Evolutionary conservation across 2,113 vertebrate species (phyloP), one percentile per base, ranked within the genome.

Genomic region (Ptilonorhynchus violaceus): DNA sequence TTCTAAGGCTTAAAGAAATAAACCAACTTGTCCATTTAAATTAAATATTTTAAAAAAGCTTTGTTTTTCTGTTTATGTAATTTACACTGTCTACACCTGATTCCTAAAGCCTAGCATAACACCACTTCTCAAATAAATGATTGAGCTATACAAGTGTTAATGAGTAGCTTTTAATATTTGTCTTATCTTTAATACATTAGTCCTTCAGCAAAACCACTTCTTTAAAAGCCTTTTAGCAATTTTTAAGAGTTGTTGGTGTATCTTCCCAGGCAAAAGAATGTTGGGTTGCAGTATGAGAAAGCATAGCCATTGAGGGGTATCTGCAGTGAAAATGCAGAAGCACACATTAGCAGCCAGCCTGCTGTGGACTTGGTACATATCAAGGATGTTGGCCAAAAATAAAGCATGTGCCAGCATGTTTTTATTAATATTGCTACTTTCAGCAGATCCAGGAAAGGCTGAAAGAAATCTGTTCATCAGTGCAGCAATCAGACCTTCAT

Each of bases 1-100:
- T 92, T 75, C 41, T 64, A 93, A 42, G 20, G 28, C 59, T 82
- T 82, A 80, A 93, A 79, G 60, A 74, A 85, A 85, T 35, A 66
- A 91, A 80, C 33, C 39, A 94, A 92, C 31, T 30, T 68, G 3
- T n/a, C 30, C 21, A 58, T 31, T 70, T 69, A 68, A 69, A 59
- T 73, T 77, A 78, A 62, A 23, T 77, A 75, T 80, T 78, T 44
- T 24, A 2, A 85, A 84, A 46, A 59, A 44, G 23, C n/a, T 77
- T 66, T 53, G 52, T 12, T 80, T 88, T 86, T 46, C 31, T 5
- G 10, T 92, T 91, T 74, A 89, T 88, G 20, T 23, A 25, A 72
- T 85, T 94, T 75, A 50, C 9, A 47, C 8, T 63, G 35, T 37
- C 68, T 87, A 70, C 28, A 82, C 13, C 66, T 87, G 53, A 55